Base-by-base conservation (phyloP, 2,888 invertebrate genomes). In the Cancer borealis region DNA sequence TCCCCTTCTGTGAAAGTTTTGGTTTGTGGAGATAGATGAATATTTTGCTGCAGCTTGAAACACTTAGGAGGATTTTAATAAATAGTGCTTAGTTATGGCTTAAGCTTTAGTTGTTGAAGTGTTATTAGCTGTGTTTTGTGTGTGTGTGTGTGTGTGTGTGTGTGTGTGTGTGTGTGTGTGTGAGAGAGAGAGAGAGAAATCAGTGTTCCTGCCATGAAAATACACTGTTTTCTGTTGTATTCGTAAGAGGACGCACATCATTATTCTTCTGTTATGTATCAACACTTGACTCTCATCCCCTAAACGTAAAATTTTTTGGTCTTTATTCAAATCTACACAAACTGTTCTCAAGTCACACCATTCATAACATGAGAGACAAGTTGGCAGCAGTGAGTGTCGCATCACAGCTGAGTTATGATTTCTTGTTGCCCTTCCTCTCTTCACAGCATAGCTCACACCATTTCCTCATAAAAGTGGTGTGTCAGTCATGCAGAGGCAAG, bases 141-240 rank as follows among this genome's bases (percentile, higher is more conserved):
- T 88, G 88, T 88, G 46, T 88, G 46, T 88, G 46, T 88, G 88
- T 88, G 46, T 88, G 46, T 45, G 21, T 45, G 45, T 0, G n/a
- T 17, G 60, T 6, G 49, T 49, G 49, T 49, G 49, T 87, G 87
- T 87, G 87, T 87, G 87, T 87, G 87, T 87, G 45, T 87, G 45
- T 87, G 45, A 26, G 12, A 26, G 87, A 8, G 30, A 26, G 46
- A 26, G 47, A 49, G 47, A 30, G 90, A 88, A 87, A 30, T 17
- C 26, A 87, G 87, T 39, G 84, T 10, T 26, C n/a, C 26, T 26
- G 73, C 21, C 73, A 3, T 73, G 21, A 84, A 46, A 45, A n/a
- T 46, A 84, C 14, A 88, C 12, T 17, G 46, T 88, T 0, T 88
- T 88, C 17, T 45, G 45, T 84, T 39, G 14, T 10, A 73, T 73